Percentiles rank a stretch among this genome's conserved stretches.
Conservation (phyloP, 2,888 invertebrate genomes). For the Pyrgus malvae region DNA sequence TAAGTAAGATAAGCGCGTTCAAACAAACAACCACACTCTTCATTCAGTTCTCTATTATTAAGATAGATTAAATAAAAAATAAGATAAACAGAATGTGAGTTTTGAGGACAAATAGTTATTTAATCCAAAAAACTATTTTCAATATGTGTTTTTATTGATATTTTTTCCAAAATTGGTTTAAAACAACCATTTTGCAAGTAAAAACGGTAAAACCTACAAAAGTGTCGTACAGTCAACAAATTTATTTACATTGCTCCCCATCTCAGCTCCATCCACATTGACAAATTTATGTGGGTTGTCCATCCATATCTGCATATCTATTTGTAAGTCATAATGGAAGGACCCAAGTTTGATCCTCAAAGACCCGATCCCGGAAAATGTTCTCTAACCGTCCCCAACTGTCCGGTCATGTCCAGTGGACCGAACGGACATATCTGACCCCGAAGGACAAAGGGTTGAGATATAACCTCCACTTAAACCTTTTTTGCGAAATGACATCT, state of each 20-base stretch:
- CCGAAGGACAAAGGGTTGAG: conserved; percentile 8
- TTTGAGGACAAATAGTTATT: too few species aligned
- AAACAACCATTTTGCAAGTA: too few species aligned
- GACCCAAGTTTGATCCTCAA: conserved; percentile 1
- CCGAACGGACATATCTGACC: conserved; percentile 18
- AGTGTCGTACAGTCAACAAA: too few species aligned
- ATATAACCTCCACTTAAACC: conserved; percentile 3
- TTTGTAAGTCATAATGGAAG: not conserved
- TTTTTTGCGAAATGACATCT: conserved; percentile 10
- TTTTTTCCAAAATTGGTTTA: too few species aligned
- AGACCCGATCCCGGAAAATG: conserved; percentile 10
- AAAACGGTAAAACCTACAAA: too few species aligned
- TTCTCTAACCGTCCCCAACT: conserved; percentile 8
- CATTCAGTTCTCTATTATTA: too few species aligned
- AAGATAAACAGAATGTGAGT: too few species aligned
- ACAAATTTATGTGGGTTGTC: not conserved
- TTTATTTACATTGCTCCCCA: not conserved
- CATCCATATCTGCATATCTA: not conserved
- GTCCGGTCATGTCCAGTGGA: conserved; percentile 11
- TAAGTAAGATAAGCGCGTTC: too few species aligned
- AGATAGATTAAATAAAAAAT: too few species aligned
- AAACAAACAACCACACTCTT: too few species aligned
- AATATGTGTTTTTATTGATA: too few species aligned
- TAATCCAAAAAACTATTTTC: too few species aligned
- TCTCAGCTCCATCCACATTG: not conserved